Conservation (phyloP, 2,888 invertebrate genomes). For the Aspidiotus rigidus region DNA sequence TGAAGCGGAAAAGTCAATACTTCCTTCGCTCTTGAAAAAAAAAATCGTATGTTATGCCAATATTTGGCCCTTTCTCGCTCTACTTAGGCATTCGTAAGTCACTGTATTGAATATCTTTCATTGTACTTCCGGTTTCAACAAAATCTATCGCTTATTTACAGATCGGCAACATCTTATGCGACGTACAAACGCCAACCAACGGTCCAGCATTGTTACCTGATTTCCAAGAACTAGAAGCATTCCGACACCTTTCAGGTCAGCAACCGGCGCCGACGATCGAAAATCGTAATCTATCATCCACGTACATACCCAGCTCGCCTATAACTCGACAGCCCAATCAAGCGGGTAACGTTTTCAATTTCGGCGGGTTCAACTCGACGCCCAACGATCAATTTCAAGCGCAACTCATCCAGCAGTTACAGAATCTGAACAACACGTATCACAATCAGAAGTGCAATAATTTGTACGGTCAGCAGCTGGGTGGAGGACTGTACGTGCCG, state of each 20-base stretch:
- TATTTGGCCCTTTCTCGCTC: neutral
- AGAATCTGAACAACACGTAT: constrained; percentile 43
- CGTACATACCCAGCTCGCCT: constrained; percentile 29
- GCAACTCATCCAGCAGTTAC: constrained; percentile 49
- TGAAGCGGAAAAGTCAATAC: too few species aligned
- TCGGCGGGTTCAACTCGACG: constrained; percentile 38
- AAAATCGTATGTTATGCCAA: neutral
- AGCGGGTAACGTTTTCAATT: constrained; percentile 36
- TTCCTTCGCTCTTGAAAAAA: too few species aligned
- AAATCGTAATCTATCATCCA: constrained; percentile 16
- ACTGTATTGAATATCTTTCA: neutral
- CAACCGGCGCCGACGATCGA: constrained; percentile 27
- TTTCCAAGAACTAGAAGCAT: constrained; percentile 34
- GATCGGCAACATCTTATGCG: constrained; percentile 34
- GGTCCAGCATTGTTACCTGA: constrained; percentile 35
- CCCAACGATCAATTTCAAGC: constrained; percentile 45
- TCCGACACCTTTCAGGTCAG: constrained; percentile 31
- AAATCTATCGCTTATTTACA: neutral
- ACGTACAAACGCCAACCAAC: constrained; percentile 35
- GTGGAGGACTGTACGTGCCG: constrained; percentile 41
- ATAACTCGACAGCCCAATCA: constrained; percentile 16
- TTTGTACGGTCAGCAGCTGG: constrained; percentile 39
- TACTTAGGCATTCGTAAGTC: neutral
- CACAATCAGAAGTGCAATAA: constrained; percentile 34
- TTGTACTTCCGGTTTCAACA: neutral